Evolutionary conservation across 2,888 invertebrate genomes (phyloP), one percentile per base, ranked within the genome.

Genomic region (Tachystola acroxantha): DNA sequence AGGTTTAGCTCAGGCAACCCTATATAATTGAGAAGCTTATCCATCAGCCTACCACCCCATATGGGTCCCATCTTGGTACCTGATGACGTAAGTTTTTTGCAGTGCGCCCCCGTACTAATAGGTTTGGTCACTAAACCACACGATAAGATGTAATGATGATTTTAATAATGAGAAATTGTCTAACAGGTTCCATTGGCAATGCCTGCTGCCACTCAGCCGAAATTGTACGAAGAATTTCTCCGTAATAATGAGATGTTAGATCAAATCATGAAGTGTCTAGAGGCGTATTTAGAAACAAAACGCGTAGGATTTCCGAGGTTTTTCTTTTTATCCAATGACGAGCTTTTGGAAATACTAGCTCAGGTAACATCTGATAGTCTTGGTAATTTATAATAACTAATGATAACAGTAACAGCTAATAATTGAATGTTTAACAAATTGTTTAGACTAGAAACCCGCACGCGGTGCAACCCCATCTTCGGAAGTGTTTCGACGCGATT

Each of bases 311-410:
- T 96, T 70, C 95, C 96, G 7, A 80, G 96, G 45, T 96, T 96
- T 73, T 96, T 96, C 72, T 96, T 96, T 68, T 77, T 96, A 39
- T 96, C 96, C 1, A 96, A 96, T 63, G 96, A 96, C 55, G 96
- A 96, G 62, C 80, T 96, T 10, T 79, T 96, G 45, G 96, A 96
- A 72, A 97, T 97, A 51, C 81, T 97, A 40, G 96, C 96, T 0
- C 96, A 97, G 88, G 92, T 91, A 72, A 34, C 1, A n/a, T n/a
- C n/a, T 12, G 5, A n/a, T 32, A 3, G 11, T 30, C n/a, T n/a
- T n/a, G n/a, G n/a, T n/a, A n/a, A n/a, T n/a, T n/a, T n/a, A n/a
- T n/a, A n/a, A n/a, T n/a, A n/a, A n/a, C n/a, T n/a, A n/a, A n/a
- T n/a, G n/a, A n/a, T n/a, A n/a, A n/a, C n/a, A n/a, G n/a, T n/a